Percentiles rank a stretch among this genome's conserved stretches.
phyloP scores from a whole-genome alignment of 2,797 vertebrate species.

The Uromys caudimaculatus region DNA sequence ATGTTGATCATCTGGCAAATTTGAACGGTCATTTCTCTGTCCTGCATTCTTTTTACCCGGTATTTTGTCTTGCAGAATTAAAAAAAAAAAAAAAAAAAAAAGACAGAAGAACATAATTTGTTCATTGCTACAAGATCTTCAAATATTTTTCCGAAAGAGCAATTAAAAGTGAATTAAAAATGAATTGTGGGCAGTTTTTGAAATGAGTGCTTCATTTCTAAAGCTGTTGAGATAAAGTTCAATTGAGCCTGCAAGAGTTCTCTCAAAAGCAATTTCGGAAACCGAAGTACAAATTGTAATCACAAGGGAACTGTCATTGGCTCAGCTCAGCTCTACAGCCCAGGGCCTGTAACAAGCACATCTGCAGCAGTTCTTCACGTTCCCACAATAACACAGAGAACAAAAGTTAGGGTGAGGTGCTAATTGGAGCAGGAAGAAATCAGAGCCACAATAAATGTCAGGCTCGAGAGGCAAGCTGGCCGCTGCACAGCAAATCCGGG shows the following conservation, averaged over 20 bases:
- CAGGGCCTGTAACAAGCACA: not conserved
- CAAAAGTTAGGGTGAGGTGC: not conserved
- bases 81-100: no score
- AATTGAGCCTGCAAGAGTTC: constrained; percentile 55
- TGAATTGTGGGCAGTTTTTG: constrained; percentile 60
- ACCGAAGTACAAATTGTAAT: constrained; percentile 4
- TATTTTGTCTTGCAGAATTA: not conserved
- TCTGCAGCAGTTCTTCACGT: not conserved
- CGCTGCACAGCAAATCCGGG: not conserved
- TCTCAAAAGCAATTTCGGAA: constrained; percentile 55
- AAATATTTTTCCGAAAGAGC: constrained; percentile 62
- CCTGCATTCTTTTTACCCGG: not conserved
- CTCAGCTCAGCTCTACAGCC: not conserved
- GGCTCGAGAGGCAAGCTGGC: not conserved
- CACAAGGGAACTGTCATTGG: not conserved
- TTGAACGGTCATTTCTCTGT: not conserved
- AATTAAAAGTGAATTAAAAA: constrained; percentile 64
- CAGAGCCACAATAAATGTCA: not conserved
- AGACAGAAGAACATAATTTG: not conserved
- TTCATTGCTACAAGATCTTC: constrained; percentile 46
- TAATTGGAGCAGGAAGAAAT: not conserved
- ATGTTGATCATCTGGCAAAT: not conserved
- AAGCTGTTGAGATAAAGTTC: constrained; percentile 68
- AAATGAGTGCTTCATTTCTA: constrained; percentile 55
- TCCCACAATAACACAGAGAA: not conserved